Evolutionary conservation across 2,113 vertebrate species (phyloP), one percentile per base, ranked within the genome.

Genomic region (Lepus europaeus): DNA sequence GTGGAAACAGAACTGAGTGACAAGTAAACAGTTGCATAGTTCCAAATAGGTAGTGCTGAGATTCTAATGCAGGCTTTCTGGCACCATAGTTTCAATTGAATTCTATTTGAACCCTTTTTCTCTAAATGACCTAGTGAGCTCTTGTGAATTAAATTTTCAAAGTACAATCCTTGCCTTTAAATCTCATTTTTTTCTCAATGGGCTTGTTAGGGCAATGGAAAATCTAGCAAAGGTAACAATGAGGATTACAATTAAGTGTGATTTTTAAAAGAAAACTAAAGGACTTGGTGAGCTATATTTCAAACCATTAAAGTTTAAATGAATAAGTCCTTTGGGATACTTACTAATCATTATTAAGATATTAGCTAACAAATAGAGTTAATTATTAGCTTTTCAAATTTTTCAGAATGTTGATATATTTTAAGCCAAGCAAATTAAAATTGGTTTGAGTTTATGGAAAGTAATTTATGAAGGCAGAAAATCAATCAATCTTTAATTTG

Each of bases 311-410:
- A 69, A 63, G 86, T 70, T 77, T 68, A 73, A 56, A 39, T 61
- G 23, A n/a, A 83, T 81, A 96, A 87, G 3, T 69, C 39, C 49
- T 95, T 88, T 63, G 87, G 92, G 77, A 94, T 49, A 96, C 95
- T 95, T 91, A 96, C 64, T 36, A 94, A 91, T 96, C 90, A 88
- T 97, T 97, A 97, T 36, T 88, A 96, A 97, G 95, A 96, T 91
- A 89, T 63, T 77, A 90, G 64, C 63, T 74, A 94, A 95, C 25
- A 91, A 84, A 90, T 96, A 95, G 96, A 91, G 87, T 93, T 94
- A 93, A 70, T 89, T 25, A 95, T 97, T 92, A 92, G 70, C n/a
- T 87, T n/a, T 81, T 96, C 73, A 93, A 96, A 95, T 64, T 84
- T 88, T 87, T 94, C 93, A 91, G 36, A 83, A 73, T 79, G 87